Conservation (phyloP, 2,797 vertebrate species). For the Tapirus indicus region DNA sequence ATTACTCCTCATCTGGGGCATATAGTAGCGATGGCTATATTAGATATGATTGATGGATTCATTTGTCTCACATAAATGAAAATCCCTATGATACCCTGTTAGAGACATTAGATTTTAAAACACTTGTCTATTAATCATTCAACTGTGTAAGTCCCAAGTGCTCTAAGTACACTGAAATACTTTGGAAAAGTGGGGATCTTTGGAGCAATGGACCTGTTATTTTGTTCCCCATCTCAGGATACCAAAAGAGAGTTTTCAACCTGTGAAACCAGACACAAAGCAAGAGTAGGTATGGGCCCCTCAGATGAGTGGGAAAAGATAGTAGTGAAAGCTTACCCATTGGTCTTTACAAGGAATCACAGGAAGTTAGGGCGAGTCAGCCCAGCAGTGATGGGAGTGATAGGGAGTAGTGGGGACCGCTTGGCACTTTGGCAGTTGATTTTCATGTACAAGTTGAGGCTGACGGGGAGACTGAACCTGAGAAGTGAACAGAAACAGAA, state of each 20-base stretch:
- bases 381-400: too few species aligned
- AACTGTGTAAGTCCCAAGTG: neutral
- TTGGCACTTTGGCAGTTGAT: neutral
- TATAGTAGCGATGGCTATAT: neutral
- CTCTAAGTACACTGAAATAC: neutral
- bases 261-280: neutral
- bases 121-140: neutral
- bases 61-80: neutral
- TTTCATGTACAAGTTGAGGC: neutral
- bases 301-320: neutral
- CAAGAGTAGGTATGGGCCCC: neutral
- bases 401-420: neutral
- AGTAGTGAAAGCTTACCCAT: neutral
- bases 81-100: neutral
- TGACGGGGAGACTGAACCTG: neutral
- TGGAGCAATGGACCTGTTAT: neutral
- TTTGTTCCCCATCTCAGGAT: neutral
- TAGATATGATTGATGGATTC: neutral
- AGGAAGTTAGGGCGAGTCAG: neutral
- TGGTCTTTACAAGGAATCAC: neutral
- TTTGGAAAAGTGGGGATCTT: neutral
- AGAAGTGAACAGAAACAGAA: neutral
- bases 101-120: conserved; percentile 33
- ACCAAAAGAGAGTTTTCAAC: neutral
- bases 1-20: neutral